A percentile compares a stretch with the other conserved stretches of the same genome.
phyloP scores from a whole-genome alignment of 2,797 vertebrate genomes.

The Aeoliscus strigatus region DNA sequence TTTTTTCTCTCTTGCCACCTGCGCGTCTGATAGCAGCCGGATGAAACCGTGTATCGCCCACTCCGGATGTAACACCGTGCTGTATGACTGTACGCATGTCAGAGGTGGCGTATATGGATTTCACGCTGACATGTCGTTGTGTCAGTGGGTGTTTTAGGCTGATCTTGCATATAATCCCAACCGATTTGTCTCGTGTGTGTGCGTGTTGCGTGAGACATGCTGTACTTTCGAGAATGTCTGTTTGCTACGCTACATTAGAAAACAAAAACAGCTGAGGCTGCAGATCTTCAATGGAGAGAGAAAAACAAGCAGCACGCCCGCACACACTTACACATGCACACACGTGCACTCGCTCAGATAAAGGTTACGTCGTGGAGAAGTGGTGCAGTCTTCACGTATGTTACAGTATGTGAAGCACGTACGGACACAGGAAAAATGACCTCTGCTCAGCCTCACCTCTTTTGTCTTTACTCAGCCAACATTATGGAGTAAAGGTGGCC shows the following conservation, averaged over 20 bases:
- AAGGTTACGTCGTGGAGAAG: constrained; percentile 32
- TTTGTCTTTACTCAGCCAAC: constrained; percentile 49
- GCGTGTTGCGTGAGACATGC: too few species aligned
- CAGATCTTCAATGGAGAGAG: constrained; percentile 32
- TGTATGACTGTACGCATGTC: too few species aligned
- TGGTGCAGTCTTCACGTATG: constrained; percentile 9
- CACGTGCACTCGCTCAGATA: constrained; percentile 42
- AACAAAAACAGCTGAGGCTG: too few species aligned
- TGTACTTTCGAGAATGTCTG: constrained; percentile 28
- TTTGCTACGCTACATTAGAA: constrained; percentile 50
- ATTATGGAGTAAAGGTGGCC: constrained; percentile 64
- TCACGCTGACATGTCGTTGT: constrained; percentile 20
- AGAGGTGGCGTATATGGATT: constrained; percentile 10
- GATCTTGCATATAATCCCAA: constrained; percentile 5
- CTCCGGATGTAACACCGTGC: constrained; percentile 32
- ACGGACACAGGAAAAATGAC: constrained; percentile 55
- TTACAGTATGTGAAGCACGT: constrained; percentile 55
- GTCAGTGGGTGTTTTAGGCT: constrained; percentile 8
- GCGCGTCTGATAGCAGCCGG: constrained; percentile 30
- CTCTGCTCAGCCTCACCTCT: constrained; percentile 56
- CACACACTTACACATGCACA: constrained; percentile 21
- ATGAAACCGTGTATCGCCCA: constrained; percentile 24
- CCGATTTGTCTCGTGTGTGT: not conserved
- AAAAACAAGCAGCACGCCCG: constrained; percentile 33
- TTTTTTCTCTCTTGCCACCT: constrained; percentile 2